Evolutionary conservation across 2,888 invertebrate genomes (phyloP).

Genomic region (Sipunculus nudus): DNA sequence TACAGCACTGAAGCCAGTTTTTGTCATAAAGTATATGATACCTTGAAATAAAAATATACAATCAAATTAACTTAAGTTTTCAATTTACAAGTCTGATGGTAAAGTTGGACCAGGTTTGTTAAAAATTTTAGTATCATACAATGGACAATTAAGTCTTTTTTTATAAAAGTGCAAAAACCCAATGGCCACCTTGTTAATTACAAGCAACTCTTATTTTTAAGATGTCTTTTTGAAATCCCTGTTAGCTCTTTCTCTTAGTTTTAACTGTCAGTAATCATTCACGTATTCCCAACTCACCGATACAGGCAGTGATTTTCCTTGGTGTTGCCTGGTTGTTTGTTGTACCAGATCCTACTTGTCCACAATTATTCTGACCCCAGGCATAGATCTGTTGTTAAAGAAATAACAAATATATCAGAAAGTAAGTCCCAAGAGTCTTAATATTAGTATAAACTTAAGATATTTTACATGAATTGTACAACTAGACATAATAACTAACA

Average conservation of each 20-base stretch:
- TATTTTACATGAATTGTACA: too few relatives aligned
- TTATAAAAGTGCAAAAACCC: too few relatives aligned
- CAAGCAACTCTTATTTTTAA: too few relatives aligned
- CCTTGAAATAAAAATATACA: neutral
- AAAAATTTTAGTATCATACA: too few relatives aligned
- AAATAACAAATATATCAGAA: slow-evolving; percentile 22
- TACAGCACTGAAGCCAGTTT: neutral
- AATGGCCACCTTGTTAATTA: too few relatives aligned
- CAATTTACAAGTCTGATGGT: too few relatives aligned
- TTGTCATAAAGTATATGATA: neutral
- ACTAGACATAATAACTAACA: too few relatives aligned
- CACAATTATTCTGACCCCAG: slow-evolving; percentile 74
- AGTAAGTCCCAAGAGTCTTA: neutral
- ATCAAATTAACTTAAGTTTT: too few relatives aligned
- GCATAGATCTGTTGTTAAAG: slow-evolving; percentile 73
- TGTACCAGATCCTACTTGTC: slow-evolving; percentile 72
- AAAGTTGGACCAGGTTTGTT: too few relatives aligned
- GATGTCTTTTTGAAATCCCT: too few relatives aligned
- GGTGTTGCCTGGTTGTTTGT: slow-evolving; percentile 71
- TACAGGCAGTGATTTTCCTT: slow-evolving; percentile 65
- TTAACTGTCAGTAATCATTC: neutral
- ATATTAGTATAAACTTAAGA: neutral
- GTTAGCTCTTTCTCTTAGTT: too few relatives aligned
- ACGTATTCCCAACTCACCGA: slow-evolving; percentile 54
- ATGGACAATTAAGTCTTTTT: too few relatives aligned